Evolutionary conservation across 1,140 invertebrate genomes (phyloP), one percentile per base, ranked within the genome.

Genomic region (Choristoneura fumiferana): DNA sequence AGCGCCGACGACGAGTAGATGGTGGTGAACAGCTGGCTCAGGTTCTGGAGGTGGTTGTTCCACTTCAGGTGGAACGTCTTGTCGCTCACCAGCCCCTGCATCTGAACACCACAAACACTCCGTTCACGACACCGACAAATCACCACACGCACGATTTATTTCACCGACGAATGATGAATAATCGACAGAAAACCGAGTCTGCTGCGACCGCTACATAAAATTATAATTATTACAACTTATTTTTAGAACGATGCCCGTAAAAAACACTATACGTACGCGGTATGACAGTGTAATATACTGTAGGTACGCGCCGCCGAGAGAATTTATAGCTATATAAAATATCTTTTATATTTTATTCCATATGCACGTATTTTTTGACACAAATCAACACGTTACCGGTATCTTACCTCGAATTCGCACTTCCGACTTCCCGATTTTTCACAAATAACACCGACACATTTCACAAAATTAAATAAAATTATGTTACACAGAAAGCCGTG

Each of bases 41-140:
- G 82, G 79, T 95, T 94, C 63, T 92, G 92, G 69, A 94, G 89
- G 81, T 95, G 93, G 90, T 94, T 94, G 87, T 94, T 94, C 92
- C 94, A 94, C 66, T 92, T 93, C 52, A 94, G 85, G 83, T 94
- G 93, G 86, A 94, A 94, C 69, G 93, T 93, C 78, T 94, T 92
- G 53, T 92, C 91, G 60, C 90, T 91, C 89, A 87, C 84, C 75
- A 85, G 72, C 69, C 85, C 79, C 87, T 90, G 89, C 87, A 89
- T 89, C 89, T 90, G 84, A 73, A 88, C 76, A 78, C 76, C 78
- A 82, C 78, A 86, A 69, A 76, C 83, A 83, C 81, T 78, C 9
- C 45, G 67, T 64, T 70, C 60, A 77, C 57, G 43, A 58, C 57
- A 70, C 58, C 63, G 78, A 81, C 74, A 73, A 77, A 74, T 79